Percentiles rank a stretch among this genome's conserved stretches.
These are phyloP conservation scores for Ophiothrix spiculata DNA, from an alignment of 35 echinoderm and acorn worm genomes.

Conservation along the genomic window DNA sequence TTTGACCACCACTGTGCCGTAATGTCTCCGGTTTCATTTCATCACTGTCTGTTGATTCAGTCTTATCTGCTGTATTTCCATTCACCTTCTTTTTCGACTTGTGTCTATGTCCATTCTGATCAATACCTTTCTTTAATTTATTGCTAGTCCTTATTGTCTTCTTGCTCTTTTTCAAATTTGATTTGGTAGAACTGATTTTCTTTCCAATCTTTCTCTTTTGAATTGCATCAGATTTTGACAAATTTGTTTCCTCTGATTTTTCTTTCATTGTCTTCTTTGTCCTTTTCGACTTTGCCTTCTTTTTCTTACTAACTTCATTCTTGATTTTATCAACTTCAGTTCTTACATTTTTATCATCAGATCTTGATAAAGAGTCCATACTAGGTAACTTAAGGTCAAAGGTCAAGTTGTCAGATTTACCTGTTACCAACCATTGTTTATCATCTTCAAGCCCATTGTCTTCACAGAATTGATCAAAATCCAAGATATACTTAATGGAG, in stretches of 20 bases:
- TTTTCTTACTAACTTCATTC: neutral
- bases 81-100: neutral
- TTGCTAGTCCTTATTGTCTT: neutral
- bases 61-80: neutral
- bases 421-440: neutral
- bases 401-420: neutral
- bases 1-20: neutral
- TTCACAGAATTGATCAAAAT: neutral
- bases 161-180: neutral
- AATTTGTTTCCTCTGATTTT: neutral
- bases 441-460: neutral
- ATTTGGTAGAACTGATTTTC: neutral
- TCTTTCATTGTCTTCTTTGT: neutral
- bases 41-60: neutral
- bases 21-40: neutral
- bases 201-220: neutral
- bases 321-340: neutral
- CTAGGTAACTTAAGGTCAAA: neutral
- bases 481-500: neutral
- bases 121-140: no score
- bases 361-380: neutral
- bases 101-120: no score
- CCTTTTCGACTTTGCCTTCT: neutral
- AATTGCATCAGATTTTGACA: neutral
- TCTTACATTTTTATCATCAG: neutral